Evolutionary conservation across 2,888 invertebrate genomes (phyloP), one percentile per base, ranked within the genome.

Genomic region (Metallyticus violacea): DNA sequence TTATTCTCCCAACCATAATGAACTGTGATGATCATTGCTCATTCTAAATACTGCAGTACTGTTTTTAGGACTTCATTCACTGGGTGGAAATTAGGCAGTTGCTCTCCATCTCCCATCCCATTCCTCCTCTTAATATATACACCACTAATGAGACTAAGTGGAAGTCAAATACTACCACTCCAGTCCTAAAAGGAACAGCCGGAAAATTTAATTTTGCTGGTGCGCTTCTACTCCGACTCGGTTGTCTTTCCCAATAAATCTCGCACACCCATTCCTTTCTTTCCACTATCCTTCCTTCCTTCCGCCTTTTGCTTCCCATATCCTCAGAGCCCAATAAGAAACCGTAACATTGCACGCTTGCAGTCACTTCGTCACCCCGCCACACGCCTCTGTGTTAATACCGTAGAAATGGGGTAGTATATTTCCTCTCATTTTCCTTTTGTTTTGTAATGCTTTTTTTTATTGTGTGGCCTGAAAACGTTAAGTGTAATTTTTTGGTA

Each of bases 181-280:
- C 30, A 6, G 28, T 80, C 28, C 27, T 80, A 80, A 80, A 80
- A 80, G 80, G 80, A 81, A 81, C 30, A 27, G 30, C 81, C 25
- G 30, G 81, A 29, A 81, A 81, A 81, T 81, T 81, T 81, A 81
- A 81, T 81, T 81, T 81, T 81, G 81, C 81, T 30, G 81, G 22
- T 9, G 22, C 30, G 30, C 30, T 29, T 81, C 40, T 81, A 3
- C 30, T 81, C 26, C 81, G 25, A 5, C 30, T 81, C 15, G 27
- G 26, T 28, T 80, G 28, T 80, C 26, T n/a, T 27, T 27, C 27
- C 22, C 27, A 27, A 27, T 26, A 27, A 28, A 80, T 27, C 80
- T 80, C 81, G 40, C 40, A 62, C 40, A 15, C 40, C 40, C 40
- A 62, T 62, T 62, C 40, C 40, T 40, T 40, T 40, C 40, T 40